Evolutionary conservation across 2,113 vertebrate species (phyloP), one percentile per base, ranked within the genome.

Genomic region (Piaya cayana): DNA sequence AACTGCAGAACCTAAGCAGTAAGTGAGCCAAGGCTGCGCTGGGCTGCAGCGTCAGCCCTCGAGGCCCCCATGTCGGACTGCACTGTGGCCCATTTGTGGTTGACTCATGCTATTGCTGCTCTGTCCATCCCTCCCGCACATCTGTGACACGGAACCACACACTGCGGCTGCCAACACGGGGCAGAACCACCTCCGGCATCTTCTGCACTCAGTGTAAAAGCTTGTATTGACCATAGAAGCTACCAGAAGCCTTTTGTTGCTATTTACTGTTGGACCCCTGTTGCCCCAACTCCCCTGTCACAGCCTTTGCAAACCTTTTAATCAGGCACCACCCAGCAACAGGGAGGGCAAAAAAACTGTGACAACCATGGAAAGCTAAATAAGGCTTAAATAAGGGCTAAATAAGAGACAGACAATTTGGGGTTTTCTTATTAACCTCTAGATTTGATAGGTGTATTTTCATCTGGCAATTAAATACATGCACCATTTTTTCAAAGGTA

Each of bases 41-140:
- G 3, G 0, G 68, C 34, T 8, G 58, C 4, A 42, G 88, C 1
- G 20, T 2, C 65, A 32, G 59, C 67, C 43, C 75, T 11, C 2
- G 39, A 37, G 76, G 25, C 8, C 34, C 55, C 71, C 53, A 5
- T 1, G 6, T 7, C 67, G 22, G 12, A 0, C 29, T 1, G 43
- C 36, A 2, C 81, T 14, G 4, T 0, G 15, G 43, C 18, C 1
- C 0, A 4, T 45, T 6, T 5, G 42, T 0, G 43, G 19, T 2
- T 15, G 18, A 2, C 1, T 29, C 5, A 1, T 26, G 42, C 65
- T 7, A 9, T 19, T 22, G 2, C 47, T 36, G 70, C 79, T 9
- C 13, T 1, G 3, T 13, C 50, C 9, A 27, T 7, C 53, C 43
- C 3, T 29, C 22, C 42, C 1, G 36, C 32, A 52, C 52, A 77